These are phyloP conservation scores for Diachasma alloeum DNA, from an alignment of 1,140 invertebrate species.

Conservation along the genomic window DNA sequence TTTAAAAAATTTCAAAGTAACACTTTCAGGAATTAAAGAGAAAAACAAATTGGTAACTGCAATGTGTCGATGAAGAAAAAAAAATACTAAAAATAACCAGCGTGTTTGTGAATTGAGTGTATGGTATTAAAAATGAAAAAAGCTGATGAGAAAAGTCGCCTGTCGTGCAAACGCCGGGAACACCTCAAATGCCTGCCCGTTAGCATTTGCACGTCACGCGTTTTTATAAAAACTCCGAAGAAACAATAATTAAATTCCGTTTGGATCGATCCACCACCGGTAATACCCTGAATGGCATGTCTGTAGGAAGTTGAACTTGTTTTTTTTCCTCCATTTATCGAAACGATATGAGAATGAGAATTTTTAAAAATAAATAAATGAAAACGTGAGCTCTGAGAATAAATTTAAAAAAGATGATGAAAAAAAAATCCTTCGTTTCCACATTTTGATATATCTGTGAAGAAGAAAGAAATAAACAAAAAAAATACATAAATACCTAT, in stretches of 20 bases:
- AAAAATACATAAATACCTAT: constrained; percentile 54
- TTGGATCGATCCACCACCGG: constrained; percentile 63
- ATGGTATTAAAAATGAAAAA: constrained; percentile 13
- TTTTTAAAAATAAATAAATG: constrained; percentile 9
- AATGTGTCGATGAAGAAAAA: constrained; percentile 18
- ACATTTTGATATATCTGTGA: constrained; percentile 62
- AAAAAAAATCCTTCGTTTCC: constrained; percentile 55
- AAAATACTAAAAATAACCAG: constrained; percentile 7
- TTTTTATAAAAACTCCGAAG: constrained; percentile 10
- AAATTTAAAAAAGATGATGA: neutral
- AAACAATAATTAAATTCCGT: constrained; percentile 34
- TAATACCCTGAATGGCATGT: constrained; percentile 68
- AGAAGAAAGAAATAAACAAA: constrained; percentile 38
- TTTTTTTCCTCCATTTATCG: constrained; percentile 26
- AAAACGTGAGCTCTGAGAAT: neutral
- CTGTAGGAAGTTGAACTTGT: constrained; percentile 52
- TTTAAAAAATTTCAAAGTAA: constrained; percentile 37
- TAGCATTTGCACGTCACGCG: constrained; percentile 18
- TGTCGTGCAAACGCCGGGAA: constrained; percentile 14
- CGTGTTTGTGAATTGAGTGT: constrained; percentile 6
- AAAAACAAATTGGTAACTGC: constrained; percentile 18
- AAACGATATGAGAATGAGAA: constrained; percentile 14
- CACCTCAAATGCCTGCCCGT: neutral
- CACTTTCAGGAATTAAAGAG: neutral
- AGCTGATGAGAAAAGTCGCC: constrained; percentile 20